Conservation (phyloP, 2,797 vertebrate species). For the Sarcoramphus papa region DNA sequence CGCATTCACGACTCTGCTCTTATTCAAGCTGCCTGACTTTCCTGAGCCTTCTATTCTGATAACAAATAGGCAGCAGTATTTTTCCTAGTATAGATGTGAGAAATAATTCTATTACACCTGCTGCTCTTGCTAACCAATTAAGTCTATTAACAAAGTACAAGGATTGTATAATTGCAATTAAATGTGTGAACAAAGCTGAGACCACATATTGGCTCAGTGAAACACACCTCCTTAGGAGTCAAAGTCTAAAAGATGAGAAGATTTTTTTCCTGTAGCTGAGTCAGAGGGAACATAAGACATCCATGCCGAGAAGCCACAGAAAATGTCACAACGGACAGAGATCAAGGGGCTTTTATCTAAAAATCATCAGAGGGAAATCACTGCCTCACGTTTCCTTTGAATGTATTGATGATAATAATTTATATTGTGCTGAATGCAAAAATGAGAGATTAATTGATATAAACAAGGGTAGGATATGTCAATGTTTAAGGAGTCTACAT, state of each 20-base stretch:
- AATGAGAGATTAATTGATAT: not conserved
- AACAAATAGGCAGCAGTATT: not conserved
- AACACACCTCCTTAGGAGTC: not conserved
- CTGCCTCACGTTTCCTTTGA: not conserved
- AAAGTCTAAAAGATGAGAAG: not conserved
- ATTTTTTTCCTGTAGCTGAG: not conserved
- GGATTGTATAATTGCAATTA: not conserved
- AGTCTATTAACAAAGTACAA: not conserved
- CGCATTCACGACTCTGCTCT: not conserved
- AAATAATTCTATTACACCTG: not conserved
- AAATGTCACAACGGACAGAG: not conserved
- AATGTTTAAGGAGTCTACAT: not conserved
- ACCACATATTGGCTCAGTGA: not conserved
- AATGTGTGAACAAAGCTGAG: not conserved
- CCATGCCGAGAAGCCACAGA: not conserved
- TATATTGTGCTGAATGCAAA: not conserved
- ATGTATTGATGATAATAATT: not conserved
- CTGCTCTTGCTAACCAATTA: conserved; percentile 21
- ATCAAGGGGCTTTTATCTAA: not conserved
- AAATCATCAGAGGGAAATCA: not conserved
- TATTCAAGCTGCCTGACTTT: not conserved
- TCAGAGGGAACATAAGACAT: not conserved
- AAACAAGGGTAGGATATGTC: not conserved
- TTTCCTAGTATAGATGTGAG: not conserved
- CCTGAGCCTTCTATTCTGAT: not conserved